These are phyloP conservation scores for Phoeniculus purpureus DNA, from an alignment of 2,797 vertebrate species.

Conservation along the genomic window DNA sequence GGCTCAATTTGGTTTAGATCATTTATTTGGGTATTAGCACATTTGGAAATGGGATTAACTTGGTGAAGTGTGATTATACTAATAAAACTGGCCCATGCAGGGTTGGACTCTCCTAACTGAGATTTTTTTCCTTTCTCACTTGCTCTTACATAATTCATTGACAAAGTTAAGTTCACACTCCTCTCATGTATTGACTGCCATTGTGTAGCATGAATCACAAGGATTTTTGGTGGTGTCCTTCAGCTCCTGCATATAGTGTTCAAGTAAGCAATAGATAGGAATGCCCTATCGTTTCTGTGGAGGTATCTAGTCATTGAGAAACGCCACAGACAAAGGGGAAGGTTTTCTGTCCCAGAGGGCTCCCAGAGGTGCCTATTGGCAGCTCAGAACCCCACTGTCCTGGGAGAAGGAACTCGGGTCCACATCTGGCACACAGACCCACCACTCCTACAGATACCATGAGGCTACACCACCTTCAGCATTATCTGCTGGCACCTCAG, in stretches of 20 bases:
- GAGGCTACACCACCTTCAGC: neutral
- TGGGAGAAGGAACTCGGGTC: neutral
- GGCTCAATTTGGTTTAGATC: neutral
- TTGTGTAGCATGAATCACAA: neutral
- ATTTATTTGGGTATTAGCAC: neutral
- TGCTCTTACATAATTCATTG: neutral
- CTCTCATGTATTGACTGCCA: neutral
- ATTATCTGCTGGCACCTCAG: neutral
- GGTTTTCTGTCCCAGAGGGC: neutral
- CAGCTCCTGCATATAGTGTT: neutral
- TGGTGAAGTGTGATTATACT: neutral
- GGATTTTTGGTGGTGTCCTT: neutral
- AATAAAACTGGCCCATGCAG: neutral
- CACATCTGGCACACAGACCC: neutral
- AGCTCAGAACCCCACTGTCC: neutral
- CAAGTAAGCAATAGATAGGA: neutral
- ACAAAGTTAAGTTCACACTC: neutral
- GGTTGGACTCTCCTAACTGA: neutral
- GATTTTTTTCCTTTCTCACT: neutral
- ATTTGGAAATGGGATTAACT: neutral
- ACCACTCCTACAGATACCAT: neutral
- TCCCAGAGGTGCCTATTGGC: neutral
- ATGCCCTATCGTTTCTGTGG: neutral
- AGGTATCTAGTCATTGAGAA: neutral
- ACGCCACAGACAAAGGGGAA: fast-evolving